A percentile compares a stretch with the other conserved stretches of the same genome.
These are phyloP conservation scores for Carapus acus DNA, from an alignment of 2,797 vertebrate species.

Conservation along the genomic window DNA sequence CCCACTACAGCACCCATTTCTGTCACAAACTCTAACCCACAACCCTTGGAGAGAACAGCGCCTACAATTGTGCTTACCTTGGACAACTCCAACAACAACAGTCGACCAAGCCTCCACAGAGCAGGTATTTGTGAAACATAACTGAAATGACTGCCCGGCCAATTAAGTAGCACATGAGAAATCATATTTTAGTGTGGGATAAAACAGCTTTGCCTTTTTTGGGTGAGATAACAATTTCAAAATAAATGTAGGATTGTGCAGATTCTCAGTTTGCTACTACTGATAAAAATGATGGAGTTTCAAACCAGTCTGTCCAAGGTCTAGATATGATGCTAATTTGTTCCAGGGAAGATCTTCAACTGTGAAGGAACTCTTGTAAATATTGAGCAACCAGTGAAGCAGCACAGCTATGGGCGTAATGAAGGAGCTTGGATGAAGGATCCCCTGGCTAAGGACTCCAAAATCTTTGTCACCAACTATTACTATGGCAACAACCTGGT, in stretches of 20 bases:
- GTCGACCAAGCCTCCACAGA: slow-evolving; percentile 64
- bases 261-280: too few species aligned
- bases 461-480: slow-evolving; percentile 95
- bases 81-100: slow-evolving; percentile 68
- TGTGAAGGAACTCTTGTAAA: slow-evolving; percentile 90
- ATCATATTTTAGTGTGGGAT: too few species aligned
- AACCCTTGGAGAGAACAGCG: slow-evolving; percentile 45
- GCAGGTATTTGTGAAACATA: slow-evolving; percentile 73
- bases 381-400: slow-evolving; percentile 81
- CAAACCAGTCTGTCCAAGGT: slow-evolving; percentile 3
- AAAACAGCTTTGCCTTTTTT: too few species aligned
- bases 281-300: too few species aligned
- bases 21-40: slow-evolving; percentile 27
- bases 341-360: slow-evolving; percentile 72
- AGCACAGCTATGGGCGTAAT: slow-evolving; percentile 94
- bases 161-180: too few species aligned
- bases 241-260: too few species aligned
- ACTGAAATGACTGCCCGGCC: too few species aligned
- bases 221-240: too few species aligned
- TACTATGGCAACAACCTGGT: slow-evolving; percentile 96
- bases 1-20: slow-evolving; percentile 39
- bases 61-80: slow-evolving; percentile 54
- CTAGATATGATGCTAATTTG: slow-evolving; percentile 6
- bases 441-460: slow-evolving; percentile 82
- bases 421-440: slow-evolving; percentile 99